Evolutionary conservation across 2,113 vertebrate species (phyloP).

Genomic region (Ceyx margarethae): DNA sequence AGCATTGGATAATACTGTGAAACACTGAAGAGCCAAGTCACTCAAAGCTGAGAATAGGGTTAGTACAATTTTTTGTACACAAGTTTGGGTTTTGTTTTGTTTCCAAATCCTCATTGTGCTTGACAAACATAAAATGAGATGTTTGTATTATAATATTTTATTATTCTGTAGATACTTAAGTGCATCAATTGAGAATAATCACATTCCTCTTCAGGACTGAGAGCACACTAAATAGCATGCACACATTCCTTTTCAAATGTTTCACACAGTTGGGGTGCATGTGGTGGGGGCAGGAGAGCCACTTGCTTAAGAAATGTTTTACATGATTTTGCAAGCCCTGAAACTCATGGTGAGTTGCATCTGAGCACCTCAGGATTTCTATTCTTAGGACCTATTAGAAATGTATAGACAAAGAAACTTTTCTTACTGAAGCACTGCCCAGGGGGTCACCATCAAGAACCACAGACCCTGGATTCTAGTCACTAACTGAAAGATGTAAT

Average conservation of each 20-base stretch:
- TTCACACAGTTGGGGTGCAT: background rate
- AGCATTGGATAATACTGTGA: constrained; percentile 20
- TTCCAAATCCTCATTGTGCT: constrained; percentile 2
- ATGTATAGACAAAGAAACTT: constrained; percentile 15
- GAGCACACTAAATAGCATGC: background rate
- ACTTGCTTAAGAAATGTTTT: constrained; percentile 7
- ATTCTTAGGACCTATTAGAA: constrained; percentile 16
- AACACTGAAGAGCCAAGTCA: constrained; percentile 19
- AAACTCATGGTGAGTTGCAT: background rate
- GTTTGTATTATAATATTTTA: background rate
- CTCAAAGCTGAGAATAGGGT: background rate
- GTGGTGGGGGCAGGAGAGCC: too few species aligned
- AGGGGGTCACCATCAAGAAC: background rate
- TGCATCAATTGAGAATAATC: constrained; percentile 18
- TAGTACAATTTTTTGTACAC: background rate
- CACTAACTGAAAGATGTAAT: constrained; percentile 26
- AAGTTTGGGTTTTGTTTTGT: background rate
- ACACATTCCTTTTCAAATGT: background rate
- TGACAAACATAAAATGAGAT: constrained; percentile 37
- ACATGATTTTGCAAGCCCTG: background rate
- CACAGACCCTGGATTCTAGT: background rate
- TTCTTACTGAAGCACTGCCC: background rate
- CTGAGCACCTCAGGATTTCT: constrained; percentile 44
- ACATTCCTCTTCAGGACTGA: background rate
- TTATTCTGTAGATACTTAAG: constrained; percentile 5